Base-by-base conservation (phyloP, 92 coral and sea anemone species). In the Heliopora coerulea region DNA sequence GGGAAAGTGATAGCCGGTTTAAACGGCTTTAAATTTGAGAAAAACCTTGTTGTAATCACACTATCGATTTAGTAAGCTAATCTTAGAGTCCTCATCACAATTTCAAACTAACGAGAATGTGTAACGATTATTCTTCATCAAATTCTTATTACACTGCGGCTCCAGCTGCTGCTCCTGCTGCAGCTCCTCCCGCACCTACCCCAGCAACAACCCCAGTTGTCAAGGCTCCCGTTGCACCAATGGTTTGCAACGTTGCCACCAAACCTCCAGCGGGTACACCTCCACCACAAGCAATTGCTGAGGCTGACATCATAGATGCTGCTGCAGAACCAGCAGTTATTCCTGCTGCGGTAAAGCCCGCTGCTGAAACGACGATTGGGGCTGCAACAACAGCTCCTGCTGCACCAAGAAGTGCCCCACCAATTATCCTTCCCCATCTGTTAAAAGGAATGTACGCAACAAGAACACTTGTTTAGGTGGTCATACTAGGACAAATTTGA, bases 261-360 rank as follows among this genome's bases (percentile, higher is more conserved):
- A 39, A 19, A n/a, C 72, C 54, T 9, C 72, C 72, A 0, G 72
- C 72, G 12, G 18, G 49, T 23, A 64, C 52, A 24, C 67, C 67
- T 27, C 67, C 67, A 29, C 39, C 42, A 30, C 41, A 35, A 40
- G 56, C 33, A 40, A 23, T 21, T 1, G 72, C 72, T 19, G 56
- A 40, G 5, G 72, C 18, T 2, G 72, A 65, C 72, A 65, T 65
- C 54, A 65, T 19, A 0, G n/a, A 5, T 65, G 72, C 72, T 39
- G 28, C 72, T 13, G 8, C 19, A 1, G 72, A 65, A 65, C 72
- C 72, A 8, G 72, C 72, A 8, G 72, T 11, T 35, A 65, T 65
- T 0, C 72, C 72, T 39, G 54, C 54, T 8, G 72, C 54, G 23
- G 52, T 40, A 65, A 65, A 65, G 17, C 72, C 72, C 8, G 33